A percentile compares a stretch with the other conserved stretches of the same genome.
phyloP scores from a whole-genome alignment of 2,888 invertebrate genomes.

The Hydraecia micacea region DNA sequence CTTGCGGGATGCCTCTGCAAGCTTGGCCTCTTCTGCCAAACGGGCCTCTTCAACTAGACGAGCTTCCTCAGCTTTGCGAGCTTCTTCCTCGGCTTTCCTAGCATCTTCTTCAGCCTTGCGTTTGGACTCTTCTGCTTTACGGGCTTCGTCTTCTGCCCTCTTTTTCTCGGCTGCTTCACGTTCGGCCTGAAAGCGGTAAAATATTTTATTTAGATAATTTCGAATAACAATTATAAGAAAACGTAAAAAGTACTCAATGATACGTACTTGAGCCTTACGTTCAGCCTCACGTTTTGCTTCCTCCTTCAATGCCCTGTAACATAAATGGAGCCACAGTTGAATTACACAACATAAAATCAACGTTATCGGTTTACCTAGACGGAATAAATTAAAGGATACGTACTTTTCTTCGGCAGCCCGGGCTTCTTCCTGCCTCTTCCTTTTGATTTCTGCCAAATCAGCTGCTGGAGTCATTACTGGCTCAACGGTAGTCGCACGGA shows the following conservation, averaged over 20 bases:
- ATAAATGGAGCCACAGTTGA: constrained; percentile 38
- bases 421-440: constrained; percentile 91
- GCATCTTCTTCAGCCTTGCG: constrained; percentile 88
- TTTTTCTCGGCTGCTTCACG: constrained; percentile 87
- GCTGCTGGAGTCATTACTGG: constrained; percentile 87
- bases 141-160: constrained; percentile 90
- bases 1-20: constrained; percentile 82
- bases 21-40: constrained; percentile 77
- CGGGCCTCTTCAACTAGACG: constrained; percentile 85
- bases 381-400: constrained; percentile 58
- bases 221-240: not conserved
- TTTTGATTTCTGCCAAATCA: constrained; percentile 88
- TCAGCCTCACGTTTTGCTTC: constrained; percentile 88
- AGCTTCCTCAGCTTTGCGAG: constrained; percentile 85
- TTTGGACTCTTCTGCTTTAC: constrained; percentile 87
- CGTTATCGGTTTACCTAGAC: not conserved
- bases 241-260: not conserved
- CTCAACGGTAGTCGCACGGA: constrained; percentile 89
- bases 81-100: constrained; percentile 87
- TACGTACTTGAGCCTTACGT: constrained; percentile 85
- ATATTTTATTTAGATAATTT: not conserved
- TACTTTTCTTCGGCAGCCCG: constrained; percentile 91
- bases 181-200: constrained; percentile 74
- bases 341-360: not conserved
- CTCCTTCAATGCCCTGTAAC: constrained; percentile 87